A percentile compares a stretch with the other conserved stretches of the same genome.
These are phyloP conservation scores for Phataginus tricuspis DNA, from an alignment of 2,797 vertebrate genomes.

Conservation along the genomic window DNA sequence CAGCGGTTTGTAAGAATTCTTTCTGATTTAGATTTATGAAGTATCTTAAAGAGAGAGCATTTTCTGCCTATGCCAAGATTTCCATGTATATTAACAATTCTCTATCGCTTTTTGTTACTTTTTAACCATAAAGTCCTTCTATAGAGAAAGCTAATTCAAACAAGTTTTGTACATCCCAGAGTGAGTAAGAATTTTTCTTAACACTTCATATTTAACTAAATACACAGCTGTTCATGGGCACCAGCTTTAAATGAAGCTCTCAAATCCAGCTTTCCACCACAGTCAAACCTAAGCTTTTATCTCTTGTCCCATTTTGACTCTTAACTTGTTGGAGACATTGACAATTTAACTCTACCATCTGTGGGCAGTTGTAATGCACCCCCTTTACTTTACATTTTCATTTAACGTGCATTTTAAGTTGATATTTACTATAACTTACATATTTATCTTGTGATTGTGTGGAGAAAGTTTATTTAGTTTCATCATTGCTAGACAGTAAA, in stretches of 20 bases:
- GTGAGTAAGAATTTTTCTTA: not conserved
- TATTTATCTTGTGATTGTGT: not conserved
- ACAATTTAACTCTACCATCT: not conserved
- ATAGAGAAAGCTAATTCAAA: not conserved
- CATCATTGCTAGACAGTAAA: not conserved
- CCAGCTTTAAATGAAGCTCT: not conserved
- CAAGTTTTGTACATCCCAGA: too few relatives aligned
- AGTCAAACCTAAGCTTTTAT: not conserved
- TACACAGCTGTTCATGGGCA: not conserved
- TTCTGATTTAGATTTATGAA: not conserved
- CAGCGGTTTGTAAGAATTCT: not conserved
- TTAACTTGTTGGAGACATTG: not conserved
- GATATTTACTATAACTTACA: not conserved
- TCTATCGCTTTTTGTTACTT: not conserved
- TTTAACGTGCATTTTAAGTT: not conserved
- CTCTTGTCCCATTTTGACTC: not conserved
- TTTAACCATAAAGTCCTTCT: not conserved
- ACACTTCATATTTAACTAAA: not conserved
- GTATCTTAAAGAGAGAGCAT: not conserved
- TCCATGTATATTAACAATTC: not conserved
- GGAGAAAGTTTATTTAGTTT: not conserved
- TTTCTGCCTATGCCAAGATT: not conserved
- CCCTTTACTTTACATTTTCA: not conserved
- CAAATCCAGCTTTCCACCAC: not conserved
- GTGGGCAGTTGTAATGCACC: not conserved